Conservation (phyloP, 2,888 invertebrate genomes). For the Metellina segmentata region DNA sequence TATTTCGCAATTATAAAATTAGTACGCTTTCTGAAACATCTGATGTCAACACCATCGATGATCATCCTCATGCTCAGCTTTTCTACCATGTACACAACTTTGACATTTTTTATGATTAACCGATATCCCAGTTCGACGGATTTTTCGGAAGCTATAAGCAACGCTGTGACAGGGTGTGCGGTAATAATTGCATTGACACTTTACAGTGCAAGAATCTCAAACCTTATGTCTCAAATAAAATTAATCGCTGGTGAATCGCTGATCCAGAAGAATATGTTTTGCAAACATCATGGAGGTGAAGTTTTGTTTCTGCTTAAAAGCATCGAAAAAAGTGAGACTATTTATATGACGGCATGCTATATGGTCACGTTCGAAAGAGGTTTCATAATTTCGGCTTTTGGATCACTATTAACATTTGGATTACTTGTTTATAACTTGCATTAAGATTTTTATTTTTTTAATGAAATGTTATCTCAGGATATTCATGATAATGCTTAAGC, state of each 20-base stretch:
- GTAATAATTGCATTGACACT: slow-evolving; percentile 2
- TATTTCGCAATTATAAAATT: neutral
- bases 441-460: neutral
- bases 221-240: neutral
- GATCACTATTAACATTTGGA: slow-evolving; percentile 48
- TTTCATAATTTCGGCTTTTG: slow-evolving; percentile 30
- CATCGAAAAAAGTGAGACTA: neutral
- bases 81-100: neutral
- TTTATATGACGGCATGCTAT: slow-evolving; percentile 36
- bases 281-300: neutral
- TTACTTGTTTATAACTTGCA: slow-evolving; percentile 44
- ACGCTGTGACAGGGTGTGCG: neutral
- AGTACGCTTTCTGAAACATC: neutral
- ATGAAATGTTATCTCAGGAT: too few species aligned
- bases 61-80: neutral
- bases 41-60: neutral
- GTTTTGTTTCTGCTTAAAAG: neutral
- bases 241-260: neutral
- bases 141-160: neutral
- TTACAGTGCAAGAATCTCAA: neutral
- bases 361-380: slow-evolving; percentile 33
- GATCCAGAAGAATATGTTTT: too few species aligned
- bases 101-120: neutral
- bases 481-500: too few species aligned
- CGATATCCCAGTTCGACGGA: too few species aligned